Evolutionary conservation across 2,888 invertebrate species (phyloP), one percentile per base, ranked within the genome.

Genomic region (Sthenelais limicola): DNA sequence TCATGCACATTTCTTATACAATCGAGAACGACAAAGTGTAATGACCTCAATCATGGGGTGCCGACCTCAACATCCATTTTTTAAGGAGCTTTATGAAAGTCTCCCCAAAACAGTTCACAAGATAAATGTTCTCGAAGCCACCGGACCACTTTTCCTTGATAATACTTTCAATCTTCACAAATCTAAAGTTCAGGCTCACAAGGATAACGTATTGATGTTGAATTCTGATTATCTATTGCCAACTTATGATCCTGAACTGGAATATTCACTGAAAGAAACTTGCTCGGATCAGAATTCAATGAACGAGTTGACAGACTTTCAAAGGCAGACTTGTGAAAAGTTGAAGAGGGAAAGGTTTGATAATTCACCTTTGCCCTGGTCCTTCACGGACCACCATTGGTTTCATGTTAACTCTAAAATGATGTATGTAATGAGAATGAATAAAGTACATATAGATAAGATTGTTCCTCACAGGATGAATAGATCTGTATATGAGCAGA

Each of bases 311-410:
- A 30, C 68, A 3, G 35, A 32, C 33, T 21, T 49, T 54, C 56
- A 56, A 72, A 47, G 21, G 15, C 21, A 54, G 21, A 48, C 49
- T 1, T 70, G 73, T 54, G 32, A 32, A 21, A 35, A 47, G 35
- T 30, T 74, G 51, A 21, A 15, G 2, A 67, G 0, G 24, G 49
- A 18, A 1, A n/a, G 51, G 33, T 74, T 75, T 47, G 24, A 48
- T 24, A 75, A 74, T 35, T 15, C 12, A 5, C 73, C 71, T 0
- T 35, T 28, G n/a, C 38, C 66, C 9, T 67, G 62, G 15, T 73
- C 79, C 3, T 77, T 69, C 66, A 73, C 78, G 4, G 74, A 79
- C 48, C 79, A 79, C 62, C 67, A 74, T 26, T 79, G 79, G 79
- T 30, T 77, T 9, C 78, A 79, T 71, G 71, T 76, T 15, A n/a